Evolutionary conservation across 2,888 invertebrate genomes (phyloP).

Genomic region (Podabrus alpinus): DNA sequence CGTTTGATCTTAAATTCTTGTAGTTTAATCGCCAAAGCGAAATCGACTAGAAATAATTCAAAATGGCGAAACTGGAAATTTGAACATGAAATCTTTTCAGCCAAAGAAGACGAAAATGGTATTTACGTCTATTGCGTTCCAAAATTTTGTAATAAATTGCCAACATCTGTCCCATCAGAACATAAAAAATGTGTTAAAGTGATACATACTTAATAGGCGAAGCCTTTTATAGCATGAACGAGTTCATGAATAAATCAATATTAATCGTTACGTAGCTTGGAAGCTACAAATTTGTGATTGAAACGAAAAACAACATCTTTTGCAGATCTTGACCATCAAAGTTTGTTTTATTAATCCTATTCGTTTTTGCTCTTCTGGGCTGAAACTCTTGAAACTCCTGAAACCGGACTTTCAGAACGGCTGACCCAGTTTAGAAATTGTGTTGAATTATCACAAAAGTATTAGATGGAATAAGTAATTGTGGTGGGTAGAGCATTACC

Average conservation of each 20-base stretch:
- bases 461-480: background rate
- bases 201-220: background rate
- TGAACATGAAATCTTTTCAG: background rate
- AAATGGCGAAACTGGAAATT: background rate
- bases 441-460: background rate
- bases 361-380: too few relatives aligned
- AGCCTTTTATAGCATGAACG: background rate
- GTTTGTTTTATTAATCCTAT: background rate
- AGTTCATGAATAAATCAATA: background rate
- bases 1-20: too few relatives aligned
- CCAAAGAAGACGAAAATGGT: background rate
- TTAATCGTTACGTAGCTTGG: background rate
- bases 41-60: background rate
- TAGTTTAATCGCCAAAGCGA: too few relatives aligned
- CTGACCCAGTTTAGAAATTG: background rate
- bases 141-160: background rate
- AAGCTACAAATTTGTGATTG: background rate
- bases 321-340: background rate
- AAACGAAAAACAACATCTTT: background rate
- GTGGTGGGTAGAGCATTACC: constrained; percentile 7
- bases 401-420: background rate
- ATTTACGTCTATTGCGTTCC: background rate
- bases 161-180: background rate
- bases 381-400: too few relatives aligned
- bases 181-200: background rate